A percentile compares a stretch with the other conserved stretches of the same genome.
Conservation (phyloP, 2,113 vertebrate species). For the Piliocolobus tephrosceles region DNA sequence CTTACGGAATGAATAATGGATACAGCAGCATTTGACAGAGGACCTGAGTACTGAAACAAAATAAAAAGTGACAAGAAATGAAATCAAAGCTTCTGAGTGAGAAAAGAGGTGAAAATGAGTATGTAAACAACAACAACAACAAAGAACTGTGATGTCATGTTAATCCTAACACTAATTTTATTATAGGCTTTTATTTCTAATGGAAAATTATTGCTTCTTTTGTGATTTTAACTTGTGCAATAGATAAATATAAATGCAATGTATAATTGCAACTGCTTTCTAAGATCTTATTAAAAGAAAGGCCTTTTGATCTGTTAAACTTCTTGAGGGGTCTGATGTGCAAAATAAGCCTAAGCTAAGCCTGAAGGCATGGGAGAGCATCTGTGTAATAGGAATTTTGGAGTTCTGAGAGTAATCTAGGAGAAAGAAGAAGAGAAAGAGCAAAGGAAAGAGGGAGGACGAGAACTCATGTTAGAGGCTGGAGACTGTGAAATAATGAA, state of each 20-base stretch:
- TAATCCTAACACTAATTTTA: neutral
- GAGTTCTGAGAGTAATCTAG: neutral
- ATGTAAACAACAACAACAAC: neutral
- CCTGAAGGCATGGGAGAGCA: neutral
- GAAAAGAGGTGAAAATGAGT: neutral
- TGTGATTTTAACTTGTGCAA: neutral
- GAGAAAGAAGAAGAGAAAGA: neutral
- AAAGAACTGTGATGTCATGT: neutral
- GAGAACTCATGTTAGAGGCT: accelerated
- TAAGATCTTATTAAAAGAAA: neutral
- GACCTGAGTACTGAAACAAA: neutral
- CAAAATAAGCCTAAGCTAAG: neutral
- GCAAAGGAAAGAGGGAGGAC: neutral
- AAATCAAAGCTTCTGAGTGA: neutral
- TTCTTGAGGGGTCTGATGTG: constrained; percentile 17
- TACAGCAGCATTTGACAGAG: neutral
- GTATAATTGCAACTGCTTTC: neutral
- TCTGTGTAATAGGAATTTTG: neutral
- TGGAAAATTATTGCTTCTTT: neutral
- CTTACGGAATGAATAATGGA: neutral
- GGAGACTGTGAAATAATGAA: accelerated
- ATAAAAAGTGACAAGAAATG: neutral
- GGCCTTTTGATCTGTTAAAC: neutral
- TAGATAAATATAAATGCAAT: neutral
- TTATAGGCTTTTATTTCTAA: neutral